phyloP scores from a whole-genome alignment of 2,797 vertebrate species.

The Gymnoscopelus braueri region DNA sequence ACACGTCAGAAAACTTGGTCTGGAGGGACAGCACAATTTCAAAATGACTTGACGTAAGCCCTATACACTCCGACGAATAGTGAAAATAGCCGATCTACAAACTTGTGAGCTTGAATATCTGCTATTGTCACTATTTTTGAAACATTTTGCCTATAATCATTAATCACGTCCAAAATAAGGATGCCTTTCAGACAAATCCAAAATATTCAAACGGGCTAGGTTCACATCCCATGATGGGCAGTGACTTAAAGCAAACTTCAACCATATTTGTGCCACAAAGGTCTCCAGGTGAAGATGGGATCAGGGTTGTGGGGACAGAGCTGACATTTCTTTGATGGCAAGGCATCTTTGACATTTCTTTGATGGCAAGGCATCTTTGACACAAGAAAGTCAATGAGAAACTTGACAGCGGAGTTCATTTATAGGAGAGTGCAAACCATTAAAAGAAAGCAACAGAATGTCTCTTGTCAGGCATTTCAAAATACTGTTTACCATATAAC shows the following conservation, averaged over 20 bases:
- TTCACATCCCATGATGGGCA: conserved; percentile 43
- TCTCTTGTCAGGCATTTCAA: too few species aligned
- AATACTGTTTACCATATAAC: too few species aligned
- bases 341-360: conserved; percentile 38
- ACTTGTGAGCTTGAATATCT: too few species aligned
- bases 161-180: too few species aligned
- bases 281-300: not conserved
- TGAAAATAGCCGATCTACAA: too few species aligned
- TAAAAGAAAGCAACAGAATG: conserved; percentile 13
- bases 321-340: conserved; percentile 33
- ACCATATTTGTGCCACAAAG: conserved; percentile 44
- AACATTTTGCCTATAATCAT: too few species aligned
- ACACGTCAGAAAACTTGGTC: conserved; percentile 80
- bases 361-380: conserved; percentile 43
- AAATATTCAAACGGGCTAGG: conserved; percentile 22
- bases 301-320: conserved; percentile 51
- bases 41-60: not conserved
- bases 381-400: not conserved
- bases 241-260: conserved; percentile 38
- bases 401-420: conserved; percentile 33
- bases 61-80: not conserved
- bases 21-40: conserved; percentile 53
- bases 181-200: not conserved
- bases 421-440: conserved; percentile 11
- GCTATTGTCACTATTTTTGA: too few species aligned